These are phyloP conservation scores for Coryphaenoides rupestris DNA, from an alignment of 2,113 vertebrate genomes.

Conservation along the genomic window DNA sequence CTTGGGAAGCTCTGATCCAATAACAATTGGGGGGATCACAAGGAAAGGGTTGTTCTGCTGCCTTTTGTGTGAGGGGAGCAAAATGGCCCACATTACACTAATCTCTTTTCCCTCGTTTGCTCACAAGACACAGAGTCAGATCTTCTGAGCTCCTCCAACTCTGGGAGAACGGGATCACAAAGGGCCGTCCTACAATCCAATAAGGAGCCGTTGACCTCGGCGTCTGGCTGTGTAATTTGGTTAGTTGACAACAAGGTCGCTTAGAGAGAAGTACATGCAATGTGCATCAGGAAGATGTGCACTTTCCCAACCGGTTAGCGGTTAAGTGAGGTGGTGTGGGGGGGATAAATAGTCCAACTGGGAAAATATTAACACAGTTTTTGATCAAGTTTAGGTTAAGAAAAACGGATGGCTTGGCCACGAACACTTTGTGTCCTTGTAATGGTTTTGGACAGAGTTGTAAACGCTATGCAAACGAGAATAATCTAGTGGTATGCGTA, in stretches of 20 bases:
- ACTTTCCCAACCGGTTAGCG: background rate
- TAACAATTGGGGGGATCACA: constrained; percentile 58
- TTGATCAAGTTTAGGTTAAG: constrained; percentile 41
- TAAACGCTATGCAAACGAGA: no score
- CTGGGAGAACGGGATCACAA: constrained; percentile 39
- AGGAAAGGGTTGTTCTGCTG: constrained; percentile 54
- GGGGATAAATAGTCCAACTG: constrained; percentile 21
- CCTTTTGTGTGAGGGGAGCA: constrained; percentile 56
- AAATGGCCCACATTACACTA: constrained; percentile 60
- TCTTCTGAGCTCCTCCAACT: constrained; percentile 57
- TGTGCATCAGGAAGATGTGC: constrained; percentile 7
- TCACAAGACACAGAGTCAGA: constrained; percentile 55
- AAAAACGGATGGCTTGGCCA: constrained; percentile 86
- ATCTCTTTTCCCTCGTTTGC: constrained; percentile 68
- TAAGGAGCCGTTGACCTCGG: constrained; percentile 39
- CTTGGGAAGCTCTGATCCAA: constrained; percentile 52
- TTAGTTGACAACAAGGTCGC: constrained; percentile 50
- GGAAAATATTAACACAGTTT: constrained; percentile 26
- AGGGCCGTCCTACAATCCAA: background rate
- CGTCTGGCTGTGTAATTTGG: constrained; percentile 27
- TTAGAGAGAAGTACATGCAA: background rate
- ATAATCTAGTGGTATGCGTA: no score
- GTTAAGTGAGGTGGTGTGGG: constrained; percentile 19
- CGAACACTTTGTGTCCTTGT: constrained; percentile 12
- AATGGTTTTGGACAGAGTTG: no score